These are phyloP conservation scores for Gnathonemus longibarbis DNA, from an alignment of 2,113 vertebrate species.

Conservation along the genomic window DNA sequence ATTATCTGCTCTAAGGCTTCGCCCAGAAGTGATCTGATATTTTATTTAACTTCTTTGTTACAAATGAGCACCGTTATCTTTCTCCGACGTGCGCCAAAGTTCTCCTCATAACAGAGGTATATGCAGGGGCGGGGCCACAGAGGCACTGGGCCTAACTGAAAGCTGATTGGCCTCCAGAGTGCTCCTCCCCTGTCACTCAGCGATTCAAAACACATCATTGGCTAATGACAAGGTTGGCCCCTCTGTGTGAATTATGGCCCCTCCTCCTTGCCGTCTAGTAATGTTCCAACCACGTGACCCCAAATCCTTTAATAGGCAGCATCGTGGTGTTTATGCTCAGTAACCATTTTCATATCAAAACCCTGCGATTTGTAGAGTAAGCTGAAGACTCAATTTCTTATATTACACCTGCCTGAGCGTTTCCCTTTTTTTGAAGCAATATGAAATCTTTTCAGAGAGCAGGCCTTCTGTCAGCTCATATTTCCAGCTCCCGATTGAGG, in stretches of 20 bases:
- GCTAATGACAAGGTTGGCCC: not conserved
- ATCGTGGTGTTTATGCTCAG: not conserved
- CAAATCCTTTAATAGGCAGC: not conserved
- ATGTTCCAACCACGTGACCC: not conserved
- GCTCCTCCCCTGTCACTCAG: not conserved
- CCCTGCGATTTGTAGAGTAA: not conserved
- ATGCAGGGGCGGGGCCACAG: not conserved
- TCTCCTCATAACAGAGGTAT: not conserved
- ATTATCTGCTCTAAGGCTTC: not conserved
- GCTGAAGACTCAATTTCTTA: conserved; percentile 1
- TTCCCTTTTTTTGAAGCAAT: not conserved
- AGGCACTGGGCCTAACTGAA: not conserved
- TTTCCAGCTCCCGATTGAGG: not conserved
- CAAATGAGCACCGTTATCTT: not conserved
- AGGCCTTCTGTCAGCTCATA: not conserved
- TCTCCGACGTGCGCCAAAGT: not conserved
- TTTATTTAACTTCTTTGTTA: not conserved
- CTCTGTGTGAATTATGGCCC: not conserved
- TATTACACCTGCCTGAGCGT: conserved; percentile 9
- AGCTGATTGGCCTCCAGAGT: not conserved
- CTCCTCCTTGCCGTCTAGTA: not conserved
- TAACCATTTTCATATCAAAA: not conserved
- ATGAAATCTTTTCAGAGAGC: not conserved
- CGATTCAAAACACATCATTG: not conserved
- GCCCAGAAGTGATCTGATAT: not conserved